Conservation (phyloP, 2,113 vertebrate genomes). For the Notechis scutatus region DNA sequence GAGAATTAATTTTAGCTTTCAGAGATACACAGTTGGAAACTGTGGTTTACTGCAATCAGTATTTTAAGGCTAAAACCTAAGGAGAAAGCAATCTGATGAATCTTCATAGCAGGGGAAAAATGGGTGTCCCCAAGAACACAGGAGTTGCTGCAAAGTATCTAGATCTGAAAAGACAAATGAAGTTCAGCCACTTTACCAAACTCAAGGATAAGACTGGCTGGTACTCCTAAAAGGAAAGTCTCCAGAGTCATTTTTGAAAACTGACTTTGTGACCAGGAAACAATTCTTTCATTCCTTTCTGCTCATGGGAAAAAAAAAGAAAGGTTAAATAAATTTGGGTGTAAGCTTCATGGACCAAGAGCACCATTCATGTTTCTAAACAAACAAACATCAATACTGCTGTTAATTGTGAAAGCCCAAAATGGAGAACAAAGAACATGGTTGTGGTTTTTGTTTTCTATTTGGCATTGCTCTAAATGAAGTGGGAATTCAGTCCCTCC, state of each 20-base stretch:
- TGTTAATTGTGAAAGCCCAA: background rate
- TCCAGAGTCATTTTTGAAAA: conserved; percentile 4
- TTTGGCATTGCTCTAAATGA: background rate
- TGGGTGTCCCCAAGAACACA: conserved; percentile 39
- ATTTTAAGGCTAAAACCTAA: conserved; percentile 45
- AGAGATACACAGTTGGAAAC: conserved; percentile 33
- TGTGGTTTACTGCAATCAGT: conserved; percentile 26
- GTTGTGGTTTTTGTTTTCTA: background rate
- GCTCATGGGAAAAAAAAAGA: background rate
- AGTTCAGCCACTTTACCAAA: conserved; percentile 19
- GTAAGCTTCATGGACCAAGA: background rate
- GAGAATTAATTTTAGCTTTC: conserved; percentile 51
- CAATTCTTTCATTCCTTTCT: background rate
- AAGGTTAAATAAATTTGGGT: background rate
- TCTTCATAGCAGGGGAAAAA: conserved; percentile 24
- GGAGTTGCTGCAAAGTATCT: conserved; percentile 37
- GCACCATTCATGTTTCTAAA: background rate
- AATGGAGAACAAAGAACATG: background rate
- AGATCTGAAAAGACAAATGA: conserved; percentile 43
- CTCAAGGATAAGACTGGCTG: conserved; percentile 21
- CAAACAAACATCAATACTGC: no score
- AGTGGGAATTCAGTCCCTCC: background rate
- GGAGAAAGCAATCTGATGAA: conserved; percentile 34
- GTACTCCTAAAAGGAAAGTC: conserved; percentile 2
- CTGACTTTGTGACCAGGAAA: background rate